phyloP scores from a whole-genome alignment of 2,797 vertebrate species.

The Mormyrops boulengeri region DNA sequence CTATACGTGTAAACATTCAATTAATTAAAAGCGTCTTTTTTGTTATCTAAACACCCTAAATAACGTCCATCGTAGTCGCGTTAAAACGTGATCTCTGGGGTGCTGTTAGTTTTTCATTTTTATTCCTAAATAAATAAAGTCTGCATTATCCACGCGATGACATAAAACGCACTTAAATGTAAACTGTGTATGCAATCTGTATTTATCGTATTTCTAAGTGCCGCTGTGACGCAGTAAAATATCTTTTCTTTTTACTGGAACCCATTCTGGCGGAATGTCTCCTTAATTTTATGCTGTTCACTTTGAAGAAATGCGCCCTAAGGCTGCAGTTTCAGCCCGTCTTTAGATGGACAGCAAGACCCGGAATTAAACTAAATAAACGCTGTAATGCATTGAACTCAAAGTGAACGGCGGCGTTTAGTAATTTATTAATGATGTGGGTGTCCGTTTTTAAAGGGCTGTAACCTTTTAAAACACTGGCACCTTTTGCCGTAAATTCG shows the following conservation, averaged over 20 bases:
- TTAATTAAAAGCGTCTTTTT: background rate
- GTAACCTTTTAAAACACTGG: background rate
- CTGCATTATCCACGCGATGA: background rate
- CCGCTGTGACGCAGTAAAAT: conserved; percentile 9
- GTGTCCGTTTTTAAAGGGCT: background rate
- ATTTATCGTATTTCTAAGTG: background rate
- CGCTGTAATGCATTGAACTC: background rate
- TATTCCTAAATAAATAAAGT: background rate
- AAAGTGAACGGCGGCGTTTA: background rate
- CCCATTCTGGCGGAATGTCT: background rate
- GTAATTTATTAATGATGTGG: background rate
- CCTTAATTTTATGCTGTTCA: background rate
- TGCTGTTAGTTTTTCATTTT: background rate
- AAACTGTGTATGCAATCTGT: background rate
- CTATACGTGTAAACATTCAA: background rate
- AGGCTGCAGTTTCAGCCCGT: background rate
- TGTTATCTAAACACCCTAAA: background rate
- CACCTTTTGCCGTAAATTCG: background rate
- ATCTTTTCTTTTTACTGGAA: background rate
- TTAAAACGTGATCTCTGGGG: background rate
- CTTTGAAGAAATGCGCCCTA: background rate
- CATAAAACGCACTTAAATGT: background rate
- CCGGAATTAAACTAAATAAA: background rate
- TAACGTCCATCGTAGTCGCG: background rate
- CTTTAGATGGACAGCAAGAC: background rate